These are phyloP conservation scores for Ranitomeya variabilis DNA, from an alignment of 2,113 vertebrate species.

Conservation along the genomic window DNA sequence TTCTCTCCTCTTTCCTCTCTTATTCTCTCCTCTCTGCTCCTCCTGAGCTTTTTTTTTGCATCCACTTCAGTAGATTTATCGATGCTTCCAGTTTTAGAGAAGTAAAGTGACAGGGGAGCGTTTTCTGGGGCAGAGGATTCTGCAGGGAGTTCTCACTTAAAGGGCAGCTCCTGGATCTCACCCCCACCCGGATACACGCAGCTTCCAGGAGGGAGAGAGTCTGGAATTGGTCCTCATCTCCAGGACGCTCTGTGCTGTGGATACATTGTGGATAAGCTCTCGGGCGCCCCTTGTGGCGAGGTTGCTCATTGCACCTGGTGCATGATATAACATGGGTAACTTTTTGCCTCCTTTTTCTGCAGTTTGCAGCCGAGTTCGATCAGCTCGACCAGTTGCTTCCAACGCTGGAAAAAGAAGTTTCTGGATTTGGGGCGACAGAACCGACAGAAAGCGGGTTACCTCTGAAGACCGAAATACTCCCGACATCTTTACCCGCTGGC, in stretches of 20 bases:
- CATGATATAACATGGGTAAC: background rate
- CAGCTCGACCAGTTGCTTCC: constrained; percentile 84
- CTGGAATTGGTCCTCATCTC: no score
- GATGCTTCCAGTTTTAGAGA: background rate
- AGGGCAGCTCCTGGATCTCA: no score
- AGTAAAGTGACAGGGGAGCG: background rate
- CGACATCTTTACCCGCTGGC: constrained; percentile 67
- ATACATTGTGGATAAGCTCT: no score
- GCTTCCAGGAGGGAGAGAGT: background rate
- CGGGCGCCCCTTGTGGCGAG: no score
- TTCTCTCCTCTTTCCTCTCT: no score
- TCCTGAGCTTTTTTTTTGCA: background rate
- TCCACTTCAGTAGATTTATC: background rate
- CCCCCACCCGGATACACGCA: background rate
- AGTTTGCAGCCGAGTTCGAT: constrained; percentile 79
- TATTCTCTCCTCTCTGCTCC: background rate
- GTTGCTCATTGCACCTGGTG: no score
- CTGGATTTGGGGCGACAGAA: constrained; percentile 70
- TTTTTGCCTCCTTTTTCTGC: constrained; percentile 46
- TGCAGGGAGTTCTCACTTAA: no score
- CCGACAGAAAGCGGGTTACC: constrained; percentile 70
- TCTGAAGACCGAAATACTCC: constrained; percentile 79
- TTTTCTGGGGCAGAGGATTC: no score
- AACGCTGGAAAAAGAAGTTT: constrained; percentile 75
- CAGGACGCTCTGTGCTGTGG: no score